Percentiles rank a stretch among this genome's conserved stretches.
Evolutionary conservation across 2,888 invertebrate genomes (phyloP).

Genomic region (Volucella bombylans): DNA sequence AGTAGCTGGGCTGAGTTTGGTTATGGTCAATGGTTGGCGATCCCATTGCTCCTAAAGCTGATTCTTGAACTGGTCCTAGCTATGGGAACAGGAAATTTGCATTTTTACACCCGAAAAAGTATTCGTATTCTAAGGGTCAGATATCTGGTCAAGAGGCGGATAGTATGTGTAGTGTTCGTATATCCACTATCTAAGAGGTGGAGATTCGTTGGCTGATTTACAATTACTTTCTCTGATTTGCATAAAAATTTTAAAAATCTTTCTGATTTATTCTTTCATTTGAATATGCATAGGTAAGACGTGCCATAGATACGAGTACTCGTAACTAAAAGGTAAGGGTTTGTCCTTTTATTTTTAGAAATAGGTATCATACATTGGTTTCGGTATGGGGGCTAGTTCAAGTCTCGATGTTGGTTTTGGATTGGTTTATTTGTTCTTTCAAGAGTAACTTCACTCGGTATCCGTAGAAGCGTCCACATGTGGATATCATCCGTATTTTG

Average conservation of each 20-base stretch:
- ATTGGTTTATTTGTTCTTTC: too few relatives aligned
- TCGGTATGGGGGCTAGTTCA: too few relatives aligned
- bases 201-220: constrained; percentile 67
- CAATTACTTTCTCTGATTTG: constrained; percentile 69
- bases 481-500: too few relatives aligned
- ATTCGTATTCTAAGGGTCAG: constrained; percentile 31
- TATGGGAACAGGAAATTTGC: constrained; percentile 51
- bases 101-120: constrained; percentile 58
- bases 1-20: constrained; percentile 12
- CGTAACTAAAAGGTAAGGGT: background rate
- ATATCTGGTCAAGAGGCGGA: constrained; percentile 44
- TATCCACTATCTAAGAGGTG: constrained; percentile 29
- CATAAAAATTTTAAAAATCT: constrained; percentile 71
- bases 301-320: background rate
- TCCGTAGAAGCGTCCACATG: too few relatives aligned
- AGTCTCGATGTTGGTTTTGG: constrained; percentile 6
- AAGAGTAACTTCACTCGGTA: too few relatives aligned
- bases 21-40: constrained; percentile 37
- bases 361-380: too few relatives aligned
- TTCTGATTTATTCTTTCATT: constrained; percentile 69
- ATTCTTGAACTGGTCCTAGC: constrained; percentile 1
- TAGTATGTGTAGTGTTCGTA: background rate
- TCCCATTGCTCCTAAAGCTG: too few relatives aligned
- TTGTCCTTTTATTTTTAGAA: background rate
- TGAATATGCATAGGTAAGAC: constrained; percentile 67